phyloP scores from a whole-genome alignment of 2,113 vertebrate species.

The Myodes glareolus region DNA sequence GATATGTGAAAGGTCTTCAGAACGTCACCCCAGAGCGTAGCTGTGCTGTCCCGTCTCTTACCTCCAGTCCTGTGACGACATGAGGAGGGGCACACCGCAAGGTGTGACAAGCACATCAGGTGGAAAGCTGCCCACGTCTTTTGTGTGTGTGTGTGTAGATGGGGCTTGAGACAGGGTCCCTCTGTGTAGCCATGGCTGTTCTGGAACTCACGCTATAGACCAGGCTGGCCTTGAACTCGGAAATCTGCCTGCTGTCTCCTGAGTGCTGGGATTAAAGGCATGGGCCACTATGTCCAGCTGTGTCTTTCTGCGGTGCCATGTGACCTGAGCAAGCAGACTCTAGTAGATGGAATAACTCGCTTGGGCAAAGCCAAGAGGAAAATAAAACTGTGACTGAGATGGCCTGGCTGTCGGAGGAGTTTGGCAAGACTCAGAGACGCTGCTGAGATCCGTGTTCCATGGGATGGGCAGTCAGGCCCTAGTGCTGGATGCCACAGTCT shows the following conservation, averaged over 20 bases:
- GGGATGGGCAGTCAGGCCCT: neutral
- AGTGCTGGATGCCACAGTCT: neutral
- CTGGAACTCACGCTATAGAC: neutral
- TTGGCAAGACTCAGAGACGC: neutral
- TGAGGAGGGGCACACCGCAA: neutral
- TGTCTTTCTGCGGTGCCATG: neutral
- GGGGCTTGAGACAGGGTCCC: neutral
- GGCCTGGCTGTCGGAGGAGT: neutral
- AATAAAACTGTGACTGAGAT: too few relatives aligned
- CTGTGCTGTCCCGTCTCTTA: neutral
- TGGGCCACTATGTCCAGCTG: neutral
- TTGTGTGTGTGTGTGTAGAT: neutral
- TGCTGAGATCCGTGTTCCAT: neutral
- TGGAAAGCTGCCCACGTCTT: neutral
- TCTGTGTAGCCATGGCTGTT: neutral
- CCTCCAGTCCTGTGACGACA: neutral
- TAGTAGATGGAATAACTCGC: rapidly evolving
- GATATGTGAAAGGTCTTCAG: too few relatives aligned
- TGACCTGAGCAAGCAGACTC: too few relatives aligned
- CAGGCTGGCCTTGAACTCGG: neutral
- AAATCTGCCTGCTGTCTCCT: neutral
- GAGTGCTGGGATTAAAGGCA: neutral
- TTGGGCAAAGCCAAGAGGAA: neutral
- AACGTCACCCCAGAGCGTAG: neutral
- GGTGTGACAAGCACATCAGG: rapidly evolving